These are phyloP conservation scores for Trachelus stipa DNA, from an alignment of 2,888 invertebrate genomes.

Conservation along the genomic window DNA sequence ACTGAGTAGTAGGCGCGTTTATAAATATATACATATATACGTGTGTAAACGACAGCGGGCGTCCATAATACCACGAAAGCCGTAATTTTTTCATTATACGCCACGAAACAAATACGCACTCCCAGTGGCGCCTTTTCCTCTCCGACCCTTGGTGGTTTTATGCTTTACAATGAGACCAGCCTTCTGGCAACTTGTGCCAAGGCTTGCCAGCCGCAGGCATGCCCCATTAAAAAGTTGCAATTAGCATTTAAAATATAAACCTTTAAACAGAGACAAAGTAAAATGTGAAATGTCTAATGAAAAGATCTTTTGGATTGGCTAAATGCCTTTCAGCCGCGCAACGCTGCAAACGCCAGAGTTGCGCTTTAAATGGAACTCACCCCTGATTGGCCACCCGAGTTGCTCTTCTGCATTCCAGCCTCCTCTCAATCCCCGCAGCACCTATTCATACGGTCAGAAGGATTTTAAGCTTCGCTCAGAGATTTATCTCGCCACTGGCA, in stretches of 20 bases:
- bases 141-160: neutral
- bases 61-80: constrained; percentile 49
- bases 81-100: constrained; percentile 55
- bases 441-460: constrained; percentile 43
- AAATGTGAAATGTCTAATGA: constrained; percentile 65
- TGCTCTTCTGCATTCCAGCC: constrained; percentile 42
- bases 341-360: constrained; percentile 21
- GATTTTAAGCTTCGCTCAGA: constrained; percentile 42
- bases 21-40: constrained; percentile 15
- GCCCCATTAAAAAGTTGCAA: constrained; percentile 64
- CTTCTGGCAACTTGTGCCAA: neutral
- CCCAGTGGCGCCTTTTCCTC: neutral
- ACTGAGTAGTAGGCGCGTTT: constrained; percentile 29
- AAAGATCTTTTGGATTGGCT: constrained; percentile 64
- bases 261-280: constrained; percentile 42
- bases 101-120: constrained; percentile 48
- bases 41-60: constrained; percentile 18
- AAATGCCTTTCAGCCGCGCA: constrained; percentile 62
- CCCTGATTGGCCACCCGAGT: constrained; percentile 52
- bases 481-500: constrained; percentile 33
- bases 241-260: constrained; percentile 65
- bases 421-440: constrained; percentile 34
- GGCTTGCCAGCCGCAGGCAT: constrained; percentile 36
- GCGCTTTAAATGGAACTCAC: constrained; percentile 55
- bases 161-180: neutral